Percentiles rank a stretch among this genome's conserved stretches.
phyloP scores from a whole-genome alignment of 2,888 invertebrate genomes.

The Orthosia gracilis region DNA sequence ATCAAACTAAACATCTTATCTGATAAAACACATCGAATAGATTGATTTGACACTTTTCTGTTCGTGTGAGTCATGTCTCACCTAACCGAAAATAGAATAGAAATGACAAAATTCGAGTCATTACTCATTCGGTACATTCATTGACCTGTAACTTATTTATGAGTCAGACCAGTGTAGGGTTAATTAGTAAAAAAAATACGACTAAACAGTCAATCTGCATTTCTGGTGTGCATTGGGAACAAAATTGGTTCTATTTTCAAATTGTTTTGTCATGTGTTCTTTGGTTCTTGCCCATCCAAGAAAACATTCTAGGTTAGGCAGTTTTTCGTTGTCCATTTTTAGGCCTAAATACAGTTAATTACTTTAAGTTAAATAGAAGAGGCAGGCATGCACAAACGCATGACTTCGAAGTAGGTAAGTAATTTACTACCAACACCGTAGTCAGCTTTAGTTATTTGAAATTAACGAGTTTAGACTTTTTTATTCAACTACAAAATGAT shows the following conservation, averaged over 20 bases:
- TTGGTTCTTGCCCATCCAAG: background rate
- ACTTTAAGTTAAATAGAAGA: background rate
- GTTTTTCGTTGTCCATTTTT: background rate
- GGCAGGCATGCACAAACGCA: background rate
- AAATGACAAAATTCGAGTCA: background rate
- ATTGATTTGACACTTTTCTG: background rate
- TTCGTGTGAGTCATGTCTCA: slow-evolving; percentile 9
- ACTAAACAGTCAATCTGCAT: too few relatives aligned
- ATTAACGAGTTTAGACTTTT: too few relatives aligned
- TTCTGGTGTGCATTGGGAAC: background rate
- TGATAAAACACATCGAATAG: slow-evolving; percentile 3
- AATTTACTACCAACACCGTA: too few relatives aligned
- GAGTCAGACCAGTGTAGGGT: background rate
- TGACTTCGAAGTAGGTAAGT: background rate
- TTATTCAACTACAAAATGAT: too few relatives aligned
- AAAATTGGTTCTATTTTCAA: background rate
- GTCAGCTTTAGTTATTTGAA: too few relatives aligned
- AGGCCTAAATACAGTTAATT: background rate
- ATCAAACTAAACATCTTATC: background rate
- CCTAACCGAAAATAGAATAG: background rate
- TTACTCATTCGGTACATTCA: background rate
- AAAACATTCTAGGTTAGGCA: background rate
- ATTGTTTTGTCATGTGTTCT: background rate
- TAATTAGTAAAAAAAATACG: background rate
- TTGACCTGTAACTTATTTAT: slow-evolving; percentile 1